These are phyloP conservation scores for Pollenia amentaria DNA, from an alignment of 2,888 invertebrate species.

Conservation along the genomic window DNA sequence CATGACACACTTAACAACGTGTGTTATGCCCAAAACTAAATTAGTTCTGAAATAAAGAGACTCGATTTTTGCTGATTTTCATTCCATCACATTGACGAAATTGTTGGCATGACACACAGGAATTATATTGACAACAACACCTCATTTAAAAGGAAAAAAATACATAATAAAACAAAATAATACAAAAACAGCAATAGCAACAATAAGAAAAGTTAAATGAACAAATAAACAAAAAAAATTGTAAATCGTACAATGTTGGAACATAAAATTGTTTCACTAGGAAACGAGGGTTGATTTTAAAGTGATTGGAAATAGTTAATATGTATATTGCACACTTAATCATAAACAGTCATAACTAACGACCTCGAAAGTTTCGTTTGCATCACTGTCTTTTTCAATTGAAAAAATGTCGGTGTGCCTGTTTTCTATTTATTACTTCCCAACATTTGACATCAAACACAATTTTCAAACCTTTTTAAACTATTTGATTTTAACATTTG, in stretches of 20 bases:
- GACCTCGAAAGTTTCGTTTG: no score
- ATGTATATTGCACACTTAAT: no score
- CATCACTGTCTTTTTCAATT: no score
- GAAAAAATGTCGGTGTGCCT: no score
- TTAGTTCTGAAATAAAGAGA: constrained; percentile 28
- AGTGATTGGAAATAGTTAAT: not conserved
- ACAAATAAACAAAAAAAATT: constrained; percentile 24
- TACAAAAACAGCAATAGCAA: constrained; percentile 18
- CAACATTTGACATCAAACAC: no score
- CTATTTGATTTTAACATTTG: no score
- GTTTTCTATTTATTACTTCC: no score
- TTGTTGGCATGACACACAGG: constrained; percentile 47
- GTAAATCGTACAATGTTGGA: not conserved
- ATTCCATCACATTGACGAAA: constrained; percentile 30
- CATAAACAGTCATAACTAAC: no score
- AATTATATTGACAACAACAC: constrained; percentile 46
- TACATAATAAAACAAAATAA: not conserved
- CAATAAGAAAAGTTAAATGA: constrained; percentile 45
- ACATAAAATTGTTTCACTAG: constrained; percentile 11
- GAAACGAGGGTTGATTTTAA: not conserved
- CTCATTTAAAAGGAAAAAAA: constrained; percentile 6
- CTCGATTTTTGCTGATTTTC: constrained; percentile 30
- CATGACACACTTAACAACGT: constrained; percentile 55
- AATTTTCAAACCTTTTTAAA: no score
- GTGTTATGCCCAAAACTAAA: constrained; percentile 15